Base-by-base conservation (phyloP, 2,113 vertebrate species). In the Tragelaphus strepsiceros region DNA sequence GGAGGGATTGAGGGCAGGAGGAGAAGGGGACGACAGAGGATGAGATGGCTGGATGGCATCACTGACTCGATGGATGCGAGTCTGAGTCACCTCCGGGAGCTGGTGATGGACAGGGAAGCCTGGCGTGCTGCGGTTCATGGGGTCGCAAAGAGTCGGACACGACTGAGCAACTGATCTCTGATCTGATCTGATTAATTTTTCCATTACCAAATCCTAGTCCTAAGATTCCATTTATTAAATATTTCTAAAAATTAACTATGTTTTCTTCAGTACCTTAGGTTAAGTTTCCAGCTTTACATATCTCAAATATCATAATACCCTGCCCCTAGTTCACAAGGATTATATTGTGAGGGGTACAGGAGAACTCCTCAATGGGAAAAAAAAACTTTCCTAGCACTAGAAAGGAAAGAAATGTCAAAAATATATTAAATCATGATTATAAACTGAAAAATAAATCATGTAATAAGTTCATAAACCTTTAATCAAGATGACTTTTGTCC, bases 391-490 rank as follows among this genome's bases (percentile, higher is more conserved):
- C 77, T 59, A 80, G 43, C 15, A 92, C 53, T 24, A 92, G 54
- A 97, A 94, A 86, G 61, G 19, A 97, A 46, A 87, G 8, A 92
- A 13, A 24, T 88, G 15, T 71, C 35, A 83, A 92, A 95, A 83
- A 10, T 83, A 64, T 21, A 94, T 43, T 84, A 85, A 95, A 94
- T 94, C 35, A 90, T n/a, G 28, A 74, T 53, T 86, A 90, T 46
- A 59, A 95, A 74, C 53, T 85, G 49, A 92, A 95, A 96, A 91
- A 67, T 56, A 95, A 91, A 78, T 56, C 30, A 46, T 49, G 10
- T 8, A 64, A 0, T 51, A 88, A 92, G 59, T 88, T 85, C 59
- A 78, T 21, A 90, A 92, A 78, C 61, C 24, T 80, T 93, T 74
- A 77, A 82, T 28, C 8, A 84, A 95, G 32, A 88, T 83, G 30